phyloP scores from a whole-genome alignment of 2,888 invertebrate species.

The Baronia brevicornis region DNA sequence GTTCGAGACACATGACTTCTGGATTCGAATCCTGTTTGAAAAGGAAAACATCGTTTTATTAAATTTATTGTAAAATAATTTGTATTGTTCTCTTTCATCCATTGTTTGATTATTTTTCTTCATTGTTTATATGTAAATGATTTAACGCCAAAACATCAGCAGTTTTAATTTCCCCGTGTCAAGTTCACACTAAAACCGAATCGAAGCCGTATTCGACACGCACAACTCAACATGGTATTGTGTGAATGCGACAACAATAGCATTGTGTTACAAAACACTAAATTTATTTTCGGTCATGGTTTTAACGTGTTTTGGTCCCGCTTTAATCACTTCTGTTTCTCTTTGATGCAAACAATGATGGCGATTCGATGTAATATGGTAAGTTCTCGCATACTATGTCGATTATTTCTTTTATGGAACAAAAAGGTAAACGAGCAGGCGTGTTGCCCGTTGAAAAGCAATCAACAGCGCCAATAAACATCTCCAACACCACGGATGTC shows the following conservation, averaged over 20 bases:
- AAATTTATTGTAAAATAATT: too few relatives aligned
- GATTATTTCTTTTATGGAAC: too few relatives aligned
- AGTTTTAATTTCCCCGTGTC: constrained; percentile 28
- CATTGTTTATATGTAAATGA: constrained; percentile 3
- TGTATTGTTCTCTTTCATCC: not conserved
- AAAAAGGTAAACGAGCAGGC: too few relatives aligned
- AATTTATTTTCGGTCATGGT: constrained; percentile 25
- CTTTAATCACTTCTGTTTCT: constrained; percentile 42
- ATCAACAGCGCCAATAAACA: too few relatives aligned
- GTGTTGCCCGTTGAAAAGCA: too few relatives aligned
- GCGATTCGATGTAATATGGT: constrained; percentile 45
- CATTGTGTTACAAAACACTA: constrained; percentile 36
- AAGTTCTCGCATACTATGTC: too few relatives aligned
- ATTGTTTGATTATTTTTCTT: constrained; percentile 1
- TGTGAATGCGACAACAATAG: too few relatives aligned
- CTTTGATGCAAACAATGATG: constrained; percentile 41
- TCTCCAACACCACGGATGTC: too few relatives aligned
- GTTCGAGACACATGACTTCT: too few relatives aligned
- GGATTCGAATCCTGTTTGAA: too few relatives aligned
- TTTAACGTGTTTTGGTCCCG: constrained; percentile 30
- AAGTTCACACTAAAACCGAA: constrained; percentile 42
- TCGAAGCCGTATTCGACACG: constrained; percentile 23
- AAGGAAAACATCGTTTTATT: too few relatives aligned
- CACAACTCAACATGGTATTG: too few relatives aligned
- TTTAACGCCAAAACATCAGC: not conserved